Conservation (phyloP, 2,797 vertebrate genomes). For the Cyclopterus lumpus region DNA sequence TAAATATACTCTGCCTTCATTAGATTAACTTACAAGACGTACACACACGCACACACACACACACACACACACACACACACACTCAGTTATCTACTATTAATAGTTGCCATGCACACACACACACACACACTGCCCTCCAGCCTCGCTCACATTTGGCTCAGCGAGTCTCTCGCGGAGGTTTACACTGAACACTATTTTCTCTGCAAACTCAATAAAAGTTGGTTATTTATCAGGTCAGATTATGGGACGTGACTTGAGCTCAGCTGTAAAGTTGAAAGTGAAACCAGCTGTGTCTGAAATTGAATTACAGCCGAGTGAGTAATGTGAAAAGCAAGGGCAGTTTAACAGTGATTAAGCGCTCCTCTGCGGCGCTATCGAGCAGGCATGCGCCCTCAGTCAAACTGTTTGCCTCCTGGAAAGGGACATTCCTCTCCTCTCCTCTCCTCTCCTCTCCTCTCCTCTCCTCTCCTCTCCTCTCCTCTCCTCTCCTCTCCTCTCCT, state of each 20-base stretch:
- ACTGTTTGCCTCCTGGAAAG: conserved; percentile 2
- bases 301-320: conserved; percentile 79
- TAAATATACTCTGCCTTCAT: conserved; percentile 79
- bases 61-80: conserved; percentile 19
- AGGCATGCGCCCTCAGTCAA: conserved; percentile 28
- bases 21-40: conserved; percentile 69
- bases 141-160: conserved; percentile 55
- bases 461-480: neutral
- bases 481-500: neutral
- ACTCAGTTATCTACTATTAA: neutral
- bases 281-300: conserved; percentile 85
- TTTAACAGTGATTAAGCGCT: conserved; percentile 82
- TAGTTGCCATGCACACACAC: conserved; percentile 23
- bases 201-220: conserved; percentile 86
- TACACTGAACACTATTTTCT: conserved; percentile 82
- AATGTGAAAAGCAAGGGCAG: conserved; percentile 83
- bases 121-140: conserved; percentile 61
- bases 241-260: conserved; percentile 81
- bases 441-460: neutral
- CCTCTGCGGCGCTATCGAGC: conserved; percentile 46
- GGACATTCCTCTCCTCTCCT: conserved; percentile 3
- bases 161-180: conserved; percentile 68
- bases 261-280: conserved; percentile 83
- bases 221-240: conserved; percentile 85
- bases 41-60: conserved; percentile 19